Conservation (phyloP, 2,797 vertebrate genomes). For the Eptatretus atami region DNA sequence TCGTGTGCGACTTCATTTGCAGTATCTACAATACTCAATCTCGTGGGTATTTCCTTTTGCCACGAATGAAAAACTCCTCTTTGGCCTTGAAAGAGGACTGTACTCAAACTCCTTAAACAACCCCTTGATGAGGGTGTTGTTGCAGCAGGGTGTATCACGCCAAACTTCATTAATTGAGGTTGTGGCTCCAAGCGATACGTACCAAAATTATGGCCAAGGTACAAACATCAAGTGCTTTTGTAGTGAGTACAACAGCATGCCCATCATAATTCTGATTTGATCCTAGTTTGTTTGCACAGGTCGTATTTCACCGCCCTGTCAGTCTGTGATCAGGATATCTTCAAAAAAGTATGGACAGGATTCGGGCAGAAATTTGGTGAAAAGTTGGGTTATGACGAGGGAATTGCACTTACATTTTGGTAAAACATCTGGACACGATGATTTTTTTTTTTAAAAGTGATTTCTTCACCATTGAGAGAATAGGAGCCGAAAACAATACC, state of each 20-base stretch:
- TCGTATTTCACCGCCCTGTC: too few relatives aligned
- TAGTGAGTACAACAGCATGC: slow-evolving; percentile 22
- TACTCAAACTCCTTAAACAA: slow-evolving; percentile 67
- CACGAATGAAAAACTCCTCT: slow-evolving; percentile 53
- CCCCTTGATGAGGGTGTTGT: slow-evolving; percentile 52
- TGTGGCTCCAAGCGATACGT: slow-evolving; percentile 50
- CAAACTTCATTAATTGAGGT: slow-evolving; percentile 81
- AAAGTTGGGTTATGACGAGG: too few relatives aligned
- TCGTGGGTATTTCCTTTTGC: slow-evolving; percentile 71
- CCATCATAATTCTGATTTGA: too few relatives aligned
- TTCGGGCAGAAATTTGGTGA: too few relatives aligned
- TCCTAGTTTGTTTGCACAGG: too few relatives aligned
- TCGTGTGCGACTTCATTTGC: background rate
- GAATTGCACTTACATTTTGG: too few relatives aligned
- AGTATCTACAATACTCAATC: slow-evolving; percentile 96
- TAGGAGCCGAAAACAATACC: too few relatives aligned
- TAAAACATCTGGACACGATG: too few relatives aligned
- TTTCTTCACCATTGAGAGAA: too few relatives aligned
- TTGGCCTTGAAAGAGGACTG: slow-evolving; percentile 51
- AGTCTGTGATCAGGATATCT: too few relatives aligned
- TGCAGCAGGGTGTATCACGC: slow-evolving; percentile 66
- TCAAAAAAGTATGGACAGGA: too few relatives aligned
- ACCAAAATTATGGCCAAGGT: slow-evolving; percentile 72
- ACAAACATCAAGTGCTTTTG: slow-evolving; percentile 69
- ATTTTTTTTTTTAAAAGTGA: too few relatives aligned